phyloP scores from a whole-genome alignment of 2,888 invertebrate species.

The Epinotia brunnichana region DNA sequence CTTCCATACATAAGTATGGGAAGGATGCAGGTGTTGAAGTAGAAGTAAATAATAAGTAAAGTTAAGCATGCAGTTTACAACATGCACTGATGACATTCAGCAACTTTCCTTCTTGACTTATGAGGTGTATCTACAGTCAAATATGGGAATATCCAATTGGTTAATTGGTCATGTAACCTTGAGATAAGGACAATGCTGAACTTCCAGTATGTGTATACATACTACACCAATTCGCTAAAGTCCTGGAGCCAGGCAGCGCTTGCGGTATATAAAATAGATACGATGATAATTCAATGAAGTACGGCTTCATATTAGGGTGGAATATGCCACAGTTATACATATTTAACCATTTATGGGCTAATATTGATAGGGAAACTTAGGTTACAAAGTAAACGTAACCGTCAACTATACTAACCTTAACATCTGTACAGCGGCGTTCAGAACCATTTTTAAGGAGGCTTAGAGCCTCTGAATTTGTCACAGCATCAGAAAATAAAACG shows the following conservation, averaged over 20 bases:
- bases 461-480: slow-evolving; percentile 79
- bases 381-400: slow-evolving; percentile 32
- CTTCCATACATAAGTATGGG: too few relatives aligned
- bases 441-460: slow-evolving; percentile 86
- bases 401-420: slow-evolving; percentile 83
- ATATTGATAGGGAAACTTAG: slow-evolving; percentile 9
- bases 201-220: neutral
- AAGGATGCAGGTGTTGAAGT: too few relatives aligned
- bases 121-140: neutral
- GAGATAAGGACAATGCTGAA: neutral
- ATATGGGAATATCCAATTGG: neutral
- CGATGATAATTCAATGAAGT: neutral
- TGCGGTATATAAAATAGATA: neutral
- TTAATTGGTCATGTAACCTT: neutral
- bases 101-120: neutral
- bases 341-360: neutral
- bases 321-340: neutral
- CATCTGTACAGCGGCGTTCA: slow-evolving; percentile 90
- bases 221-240: neutral
- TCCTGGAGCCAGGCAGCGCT: neutral
- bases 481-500: slow-evolving; percentile 74
- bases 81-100: neutral
- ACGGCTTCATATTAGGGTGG: neutral
- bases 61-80: neutral
- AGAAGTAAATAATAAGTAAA: too few relatives aligned